These are phyloP conservation scores for Prionailurus bengalensis DNA, from an alignment of 2,113 vertebrate species.

Conservation along the genomic window DNA sequence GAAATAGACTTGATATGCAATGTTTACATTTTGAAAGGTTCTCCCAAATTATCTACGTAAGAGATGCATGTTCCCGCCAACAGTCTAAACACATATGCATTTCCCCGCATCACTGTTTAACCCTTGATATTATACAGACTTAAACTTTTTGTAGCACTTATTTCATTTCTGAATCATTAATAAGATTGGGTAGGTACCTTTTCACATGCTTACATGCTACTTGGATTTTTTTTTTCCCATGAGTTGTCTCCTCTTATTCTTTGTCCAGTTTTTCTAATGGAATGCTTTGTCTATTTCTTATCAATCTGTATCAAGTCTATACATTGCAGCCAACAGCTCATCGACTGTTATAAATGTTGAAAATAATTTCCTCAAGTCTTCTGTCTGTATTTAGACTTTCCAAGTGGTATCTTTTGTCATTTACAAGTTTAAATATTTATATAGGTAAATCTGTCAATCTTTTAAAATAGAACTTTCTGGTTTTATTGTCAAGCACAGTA, in stretches of 20 bases:
- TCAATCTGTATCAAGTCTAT: neutral
- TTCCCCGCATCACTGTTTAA: neutral
- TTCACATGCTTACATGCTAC: neutral
- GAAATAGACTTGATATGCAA: neutral
- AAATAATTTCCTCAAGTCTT: neutral
- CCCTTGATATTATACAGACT: neutral
- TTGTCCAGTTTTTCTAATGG: neutral
- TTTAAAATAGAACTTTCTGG: neutral
- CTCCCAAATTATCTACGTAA: neutral
- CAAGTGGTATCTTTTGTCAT: neutral
- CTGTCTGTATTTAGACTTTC: neutral
- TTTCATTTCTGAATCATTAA: neutral
- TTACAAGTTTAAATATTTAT: neutral
- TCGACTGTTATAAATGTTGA: neutral
- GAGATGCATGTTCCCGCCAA: neutral
- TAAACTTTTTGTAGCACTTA: neutral
- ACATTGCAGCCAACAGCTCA: neutral
- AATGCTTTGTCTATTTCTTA: neutral
- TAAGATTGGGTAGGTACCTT: neutral
- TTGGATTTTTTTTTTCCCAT: neutral
- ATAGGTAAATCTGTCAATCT: neutral
- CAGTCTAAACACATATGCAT: fast-evolving
- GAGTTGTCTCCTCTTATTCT: neutral
- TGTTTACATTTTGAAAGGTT: neutral
- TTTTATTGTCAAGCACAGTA: neutral